phyloP scores from a whole-genome alignment of 2,113 vertebrate genomes.

The Mirounga angustirostris region DNA sequence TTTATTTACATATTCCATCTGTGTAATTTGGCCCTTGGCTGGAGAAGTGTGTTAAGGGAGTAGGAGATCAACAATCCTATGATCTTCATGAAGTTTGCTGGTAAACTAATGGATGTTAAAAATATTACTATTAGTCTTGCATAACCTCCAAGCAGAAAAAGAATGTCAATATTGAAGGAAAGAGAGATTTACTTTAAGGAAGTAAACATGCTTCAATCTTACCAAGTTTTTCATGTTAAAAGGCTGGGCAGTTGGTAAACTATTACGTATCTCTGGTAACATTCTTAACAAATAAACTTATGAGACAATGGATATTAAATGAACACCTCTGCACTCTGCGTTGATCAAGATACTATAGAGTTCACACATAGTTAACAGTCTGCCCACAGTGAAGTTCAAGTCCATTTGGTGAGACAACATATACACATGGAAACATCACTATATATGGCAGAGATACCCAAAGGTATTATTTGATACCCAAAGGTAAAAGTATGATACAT shows the following conservation, averaged over 20 bases:
- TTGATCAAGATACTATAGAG: neutral
- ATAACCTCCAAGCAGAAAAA: neutral
- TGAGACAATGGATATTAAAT: neutral
- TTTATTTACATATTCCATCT: neutral
- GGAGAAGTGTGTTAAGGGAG: neutral
- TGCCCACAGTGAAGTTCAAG: neutral
- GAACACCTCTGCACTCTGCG: neutral
- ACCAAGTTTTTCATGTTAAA: conserved; percentile 2
- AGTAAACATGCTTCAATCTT: neutral
- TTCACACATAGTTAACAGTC: neutral
- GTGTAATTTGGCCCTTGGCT: neutral
- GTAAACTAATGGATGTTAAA: neutral
- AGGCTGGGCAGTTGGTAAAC: neutral
- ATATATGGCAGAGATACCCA: neutral
- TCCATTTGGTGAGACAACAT: neutral
- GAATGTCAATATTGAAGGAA: neutral
- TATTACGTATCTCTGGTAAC: neutral
- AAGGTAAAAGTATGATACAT: neutral
- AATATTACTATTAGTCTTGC: neutral
- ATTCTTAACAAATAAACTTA: conserved; percentile 24
- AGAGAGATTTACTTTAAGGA: neutral
- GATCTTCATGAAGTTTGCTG: neutral
- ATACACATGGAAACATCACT: neutral
- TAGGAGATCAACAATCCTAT: neutral
- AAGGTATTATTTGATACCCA: neutral